Percentiles rank a stretch among this genome's conserved stretches.
Conservation (phyloP, 2,797 vertebrate genomes). For the Thamnophis elegans region DNA sequence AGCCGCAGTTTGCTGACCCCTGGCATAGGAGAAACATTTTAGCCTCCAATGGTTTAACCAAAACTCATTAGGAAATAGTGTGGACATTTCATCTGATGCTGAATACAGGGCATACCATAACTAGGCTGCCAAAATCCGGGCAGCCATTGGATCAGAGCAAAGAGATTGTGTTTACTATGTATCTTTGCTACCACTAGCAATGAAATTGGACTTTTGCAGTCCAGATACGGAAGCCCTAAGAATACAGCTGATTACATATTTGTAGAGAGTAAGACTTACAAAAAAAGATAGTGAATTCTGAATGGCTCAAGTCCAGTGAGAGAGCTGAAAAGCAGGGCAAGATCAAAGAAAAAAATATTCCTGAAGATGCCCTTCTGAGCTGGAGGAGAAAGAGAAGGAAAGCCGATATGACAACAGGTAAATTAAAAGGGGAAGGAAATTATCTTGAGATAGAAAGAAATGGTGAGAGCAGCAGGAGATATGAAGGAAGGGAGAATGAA, state of each 20-base stretch:
- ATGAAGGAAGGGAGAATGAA: neutral
- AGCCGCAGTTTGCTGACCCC: too few species aligned
- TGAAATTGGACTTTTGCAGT: neutral
- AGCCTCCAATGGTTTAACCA: neutral
- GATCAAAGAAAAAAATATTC: neutral
- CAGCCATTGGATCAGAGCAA: neutral
- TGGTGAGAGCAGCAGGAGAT: neutral
- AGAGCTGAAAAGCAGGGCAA: constrained; percentile 3
- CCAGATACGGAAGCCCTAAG: neutral
- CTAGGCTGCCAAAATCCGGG: neutral
- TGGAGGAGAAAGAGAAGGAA: neutral
- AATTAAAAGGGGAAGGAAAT: neutral
- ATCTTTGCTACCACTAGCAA: neutral
- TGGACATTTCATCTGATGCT: neutral
- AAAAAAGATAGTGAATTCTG: neutral
- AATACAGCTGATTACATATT: neutral
- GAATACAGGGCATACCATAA: neutral
- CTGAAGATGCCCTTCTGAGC: neutral
- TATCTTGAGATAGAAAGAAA: neutral
- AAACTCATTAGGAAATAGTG: neutral
- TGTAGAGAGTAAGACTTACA: neutral
- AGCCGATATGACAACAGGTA: neutral
- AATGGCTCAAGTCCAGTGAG: neutral
- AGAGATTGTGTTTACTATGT: neutral
- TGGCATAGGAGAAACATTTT: neutral